These are phyloP conservation scores for Odontamblyopus rebecca DNA, from an alignment of 2,797 vertebrate genomes.

Conservation along the genomic window DNA sequence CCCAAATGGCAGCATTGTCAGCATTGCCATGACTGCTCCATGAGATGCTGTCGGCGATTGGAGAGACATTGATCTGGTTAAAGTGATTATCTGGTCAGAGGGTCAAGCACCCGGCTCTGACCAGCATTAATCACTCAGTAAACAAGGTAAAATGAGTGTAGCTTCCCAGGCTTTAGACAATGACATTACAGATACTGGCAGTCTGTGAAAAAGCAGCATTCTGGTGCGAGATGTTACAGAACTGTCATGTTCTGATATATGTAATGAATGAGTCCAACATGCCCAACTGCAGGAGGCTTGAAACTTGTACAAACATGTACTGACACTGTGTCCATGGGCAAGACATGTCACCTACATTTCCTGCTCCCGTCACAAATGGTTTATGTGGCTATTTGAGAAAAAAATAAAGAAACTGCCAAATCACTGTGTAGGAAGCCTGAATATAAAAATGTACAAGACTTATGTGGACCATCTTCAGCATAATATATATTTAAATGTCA, in stretches of 20 bases:
- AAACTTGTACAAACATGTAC: background rate
- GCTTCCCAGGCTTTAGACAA: slow-evolving; percentile 49
- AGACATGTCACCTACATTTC: too few species aligned
- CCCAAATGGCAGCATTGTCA: background rate
- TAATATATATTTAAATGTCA: background rate
- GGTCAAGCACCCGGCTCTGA: slow-evolving; percentile 66
- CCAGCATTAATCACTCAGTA: slow-evolving; percentile 72
- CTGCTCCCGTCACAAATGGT: too few species aligned
- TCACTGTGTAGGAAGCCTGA: too few species aligned
- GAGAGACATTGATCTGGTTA: slow-evolving; percentile 66
- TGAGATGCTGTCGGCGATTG: slow-evolving; percentile 25
- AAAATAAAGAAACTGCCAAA: background rate
- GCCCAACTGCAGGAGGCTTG: background rate
- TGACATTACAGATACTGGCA: slow-evolving; percentile 10
- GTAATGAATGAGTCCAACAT: too few species aligned
- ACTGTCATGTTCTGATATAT: background rate
- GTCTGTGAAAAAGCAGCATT: background rate
- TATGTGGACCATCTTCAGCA: background rate
- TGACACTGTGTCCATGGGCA: too few species aligned
- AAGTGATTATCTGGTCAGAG: slow-evolving; percentile 67
- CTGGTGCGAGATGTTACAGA: background rate
- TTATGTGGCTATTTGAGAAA: background rate
- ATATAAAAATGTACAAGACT: background rate
- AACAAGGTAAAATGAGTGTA: slow-evolving; percentile 71
- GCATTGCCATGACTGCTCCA: slow-evolving; percentile 6